These are phyloP conservation scores for Acrocyrtus sp. DNA, from an alignment of 2,888 invertebrate species.

Conservation along the genomic window DNA sequence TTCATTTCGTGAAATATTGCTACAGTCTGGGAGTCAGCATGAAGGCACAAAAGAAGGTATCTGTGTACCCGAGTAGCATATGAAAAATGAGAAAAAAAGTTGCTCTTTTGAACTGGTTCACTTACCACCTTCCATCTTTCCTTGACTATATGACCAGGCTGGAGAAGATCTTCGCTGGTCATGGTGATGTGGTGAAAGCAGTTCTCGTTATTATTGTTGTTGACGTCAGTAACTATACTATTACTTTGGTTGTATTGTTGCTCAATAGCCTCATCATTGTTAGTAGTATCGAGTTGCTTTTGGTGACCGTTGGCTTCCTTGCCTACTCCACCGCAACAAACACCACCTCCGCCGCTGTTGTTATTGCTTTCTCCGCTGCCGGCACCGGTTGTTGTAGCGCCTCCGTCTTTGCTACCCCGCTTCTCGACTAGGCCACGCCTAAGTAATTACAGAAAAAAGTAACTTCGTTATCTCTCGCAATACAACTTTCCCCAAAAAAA, in stretches of 20 bases:
- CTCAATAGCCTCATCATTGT: conserved; percentile 34
- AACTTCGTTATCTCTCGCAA: no score
- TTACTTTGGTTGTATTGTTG: conserved; percentile 37
- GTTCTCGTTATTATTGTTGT: conserved; percentile 55
- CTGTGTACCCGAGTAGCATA: no score
- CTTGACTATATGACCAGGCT: conserved; percentile 97
- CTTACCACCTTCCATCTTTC: conserved; percentile 98
- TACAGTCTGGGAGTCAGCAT: neutral
- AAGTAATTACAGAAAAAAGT: neutral
- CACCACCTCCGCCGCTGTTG: conserved; percentile 17
- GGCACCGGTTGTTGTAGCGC: conserved; percentile 5
- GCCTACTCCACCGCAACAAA: conserved; percentile 2
- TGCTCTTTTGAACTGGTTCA: conserved; percentile 41
- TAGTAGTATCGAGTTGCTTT: conserved; percentile 5
- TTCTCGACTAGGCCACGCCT: conserved; percentile 40
- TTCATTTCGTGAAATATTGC: neutral
- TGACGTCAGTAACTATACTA: conserved; percentile 49
- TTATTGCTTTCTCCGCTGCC: conserved; percentile 25
- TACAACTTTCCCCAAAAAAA: no score
- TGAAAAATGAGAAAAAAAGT: no score
- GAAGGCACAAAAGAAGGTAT: no score
- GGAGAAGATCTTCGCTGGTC: conserved; percentile 92
- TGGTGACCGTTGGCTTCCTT: no score
- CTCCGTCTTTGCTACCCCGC: conserved; percentile 38
- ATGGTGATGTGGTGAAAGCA: conserved; percentile 77